These are phyloP conservation scores for Salvelinus alpinus DNA, from an alignment of 2,113 vertebrate genomes.

Conservation along the genomic window DNA sequence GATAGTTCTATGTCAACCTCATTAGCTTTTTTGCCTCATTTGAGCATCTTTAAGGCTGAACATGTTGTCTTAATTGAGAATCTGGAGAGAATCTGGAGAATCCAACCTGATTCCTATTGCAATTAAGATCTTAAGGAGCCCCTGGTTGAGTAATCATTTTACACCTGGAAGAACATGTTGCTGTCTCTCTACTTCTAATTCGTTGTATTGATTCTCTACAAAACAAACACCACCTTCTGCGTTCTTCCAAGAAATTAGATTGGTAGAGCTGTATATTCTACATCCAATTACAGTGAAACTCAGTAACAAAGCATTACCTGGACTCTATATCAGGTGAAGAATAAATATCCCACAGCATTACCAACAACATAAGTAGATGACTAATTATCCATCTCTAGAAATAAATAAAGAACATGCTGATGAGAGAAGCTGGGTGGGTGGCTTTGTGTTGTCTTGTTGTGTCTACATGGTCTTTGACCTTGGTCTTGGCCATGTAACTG, in stretches of 20 bases:
- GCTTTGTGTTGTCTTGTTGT: conserved; percentile 32
- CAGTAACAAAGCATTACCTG: no score
- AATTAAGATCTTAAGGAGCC: not conserved
- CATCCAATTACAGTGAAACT: not conserved
- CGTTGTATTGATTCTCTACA: not conserved
- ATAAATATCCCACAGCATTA: not conserved
- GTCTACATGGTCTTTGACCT: conserved; percentile 19
- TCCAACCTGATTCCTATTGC: no score
- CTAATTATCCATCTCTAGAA: conserved; percentile 47
- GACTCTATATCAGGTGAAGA: not conserved
- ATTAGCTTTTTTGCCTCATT: not conserved
- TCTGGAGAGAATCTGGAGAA: not conserved
- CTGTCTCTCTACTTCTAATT: not conserved
- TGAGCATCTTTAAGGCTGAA: conserved; percentile 6
- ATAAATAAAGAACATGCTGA: conserved; percentile 50
- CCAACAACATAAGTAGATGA: conserved; percentile 44
- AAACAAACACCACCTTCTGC: not conserved
- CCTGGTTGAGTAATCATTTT: not conserved
- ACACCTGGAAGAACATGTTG: not conserved
- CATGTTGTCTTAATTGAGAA: conserved; percentile 2
- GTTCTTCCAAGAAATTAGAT: not conserved
- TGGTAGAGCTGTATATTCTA: not conserved
- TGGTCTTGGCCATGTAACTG: conserved; percentile 18
- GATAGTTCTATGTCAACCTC: conserved; percentile 12
- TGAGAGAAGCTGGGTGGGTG: conserved; percentile 34